These are phyloP conservation scores for Neodiprion fabricii DNA, from an alignment of 1,140 invertebrate genomes.

Conservation along the genomic window DNA sequence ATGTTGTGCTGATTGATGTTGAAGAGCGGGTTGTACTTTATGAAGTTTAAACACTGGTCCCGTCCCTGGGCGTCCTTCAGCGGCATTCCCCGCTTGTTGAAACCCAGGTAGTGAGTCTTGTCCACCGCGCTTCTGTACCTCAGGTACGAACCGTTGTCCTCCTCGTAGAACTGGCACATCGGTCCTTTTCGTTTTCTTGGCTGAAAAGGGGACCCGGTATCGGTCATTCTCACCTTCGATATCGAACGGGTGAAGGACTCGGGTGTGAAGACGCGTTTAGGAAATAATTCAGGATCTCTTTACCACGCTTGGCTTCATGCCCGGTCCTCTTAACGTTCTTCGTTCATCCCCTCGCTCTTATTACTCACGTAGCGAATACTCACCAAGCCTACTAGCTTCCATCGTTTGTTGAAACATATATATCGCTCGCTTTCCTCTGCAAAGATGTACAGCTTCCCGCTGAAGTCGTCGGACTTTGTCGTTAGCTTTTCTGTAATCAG, in stretches of 20 bases:
- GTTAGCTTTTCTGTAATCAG: conserved; percentile 64
- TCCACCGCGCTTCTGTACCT: conserved; percentile 61
- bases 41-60: conserved; percentile 62
- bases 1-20: conserved; percentile 62
- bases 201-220: conserved; percentile 42
- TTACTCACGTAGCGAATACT: conserved; percentile 37
- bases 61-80: conserved; percentile 54
- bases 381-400: conserved; percentile 65
- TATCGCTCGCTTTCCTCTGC: conserved; percentile 64
- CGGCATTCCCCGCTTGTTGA: conserved; percentile 61
- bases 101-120: conserved; percentile 57
- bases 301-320: too few species aligned
- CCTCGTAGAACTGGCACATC: conserved; percentile 64
- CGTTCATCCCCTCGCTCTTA: too few species aligned
- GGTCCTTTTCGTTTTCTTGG: conserved; percentile 55
- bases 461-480: conserved; percentile 62
- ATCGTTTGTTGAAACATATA: conserved; percentile 65
- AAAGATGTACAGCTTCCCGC: conserved; percentile 62
- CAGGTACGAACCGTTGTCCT: conserved; percentile 60
- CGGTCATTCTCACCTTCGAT: too few species aligned
- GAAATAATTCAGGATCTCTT: conserved; percentile 11
- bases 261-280: too few species aligned
- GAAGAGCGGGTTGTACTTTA: conserved; percentile 61
- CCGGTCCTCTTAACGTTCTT: too few species aligned
- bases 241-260: too few species aligned